Percentiles rank a stretch among this genome's conserved stretches.
Evolutionary conservation across 2,888 invertebrate species (phyloP).

Genomic region (Diarsia dahlii): DNA sequence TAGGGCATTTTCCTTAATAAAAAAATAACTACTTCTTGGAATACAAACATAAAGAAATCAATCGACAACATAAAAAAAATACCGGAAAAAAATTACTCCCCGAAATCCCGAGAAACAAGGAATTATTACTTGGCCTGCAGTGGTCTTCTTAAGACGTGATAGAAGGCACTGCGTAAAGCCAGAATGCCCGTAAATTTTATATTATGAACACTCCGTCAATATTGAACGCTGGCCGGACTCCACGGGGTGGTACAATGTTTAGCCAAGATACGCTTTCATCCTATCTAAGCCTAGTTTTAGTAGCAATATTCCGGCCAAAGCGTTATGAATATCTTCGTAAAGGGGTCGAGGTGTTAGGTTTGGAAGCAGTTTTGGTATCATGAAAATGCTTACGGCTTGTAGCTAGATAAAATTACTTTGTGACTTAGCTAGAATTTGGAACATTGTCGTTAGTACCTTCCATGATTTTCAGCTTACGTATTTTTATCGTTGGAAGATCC

Average conservation of each 20-base stretch:
- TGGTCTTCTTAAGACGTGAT: slow-evolving; percentile 25
- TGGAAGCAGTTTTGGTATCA: slow-evolving; percentile 12
- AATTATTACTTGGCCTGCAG: slow-evolving; percentile 16
- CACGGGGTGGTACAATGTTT: slow-evolving; percentile 46
- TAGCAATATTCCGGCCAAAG: slow-evolving; percentile 42
- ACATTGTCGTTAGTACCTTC: not conserved
- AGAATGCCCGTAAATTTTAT: slow-evolving; percentile 54
- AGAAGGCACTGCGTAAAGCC: slow-evolving; percentile 17
- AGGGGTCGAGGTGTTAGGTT: slow-evolving; percentile 27
- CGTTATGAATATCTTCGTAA: slow-evolving; percentile 48
- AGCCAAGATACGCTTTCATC: slow-evolving; percentile 49
- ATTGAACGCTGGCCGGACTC: slow-evolving; percentile 48
- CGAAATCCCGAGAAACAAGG: not conserved
- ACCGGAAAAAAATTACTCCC: not conserved
- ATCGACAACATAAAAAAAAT: too few relatives aligned
- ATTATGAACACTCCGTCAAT: slow-evolving; percentile 60
- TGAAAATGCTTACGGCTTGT: slow-evolving; percentile 3
- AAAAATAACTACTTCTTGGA: not conserved
- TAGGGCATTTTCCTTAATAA: not conserved
- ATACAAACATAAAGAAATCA: too few relatives aligned
- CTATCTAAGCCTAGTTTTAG: slow-evolving; percentile 55
- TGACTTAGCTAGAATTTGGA: not conserved
- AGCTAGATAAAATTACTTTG: slow-evolving; percentile 1
- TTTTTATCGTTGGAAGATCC: not conserved
- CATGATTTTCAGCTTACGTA: not conserved